A percentile compares a stretch with the other conserved stretches of the same genome.
These are phyloP conservation scores for Crioceris asparagi DNA, from an alignment of 2,888 invertebrate genomes.

Conservation along the genomic window DNA sequence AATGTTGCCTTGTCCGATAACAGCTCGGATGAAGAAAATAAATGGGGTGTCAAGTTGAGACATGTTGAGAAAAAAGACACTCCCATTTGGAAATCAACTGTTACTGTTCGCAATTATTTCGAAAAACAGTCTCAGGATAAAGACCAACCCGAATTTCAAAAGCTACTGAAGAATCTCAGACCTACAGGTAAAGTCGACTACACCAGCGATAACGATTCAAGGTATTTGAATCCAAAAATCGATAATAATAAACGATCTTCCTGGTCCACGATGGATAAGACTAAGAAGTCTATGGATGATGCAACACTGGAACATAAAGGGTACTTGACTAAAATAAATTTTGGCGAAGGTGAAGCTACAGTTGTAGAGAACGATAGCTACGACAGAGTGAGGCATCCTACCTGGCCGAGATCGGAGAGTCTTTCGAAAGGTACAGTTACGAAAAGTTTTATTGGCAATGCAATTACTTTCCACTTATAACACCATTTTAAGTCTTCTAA, in stretches of 20 bases:
- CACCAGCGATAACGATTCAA: slow-evolving; percentile 20
- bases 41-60: slow-evolving; percentile 44
- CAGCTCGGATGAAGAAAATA: slow-evolving; percentile 20
- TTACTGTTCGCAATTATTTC: slow-evolving; percentile 34
- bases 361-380: slow-evolving; percentile 33
- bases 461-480: too few species aligned
- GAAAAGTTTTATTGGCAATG: too few species aligned
- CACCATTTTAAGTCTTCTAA: too few species aligned
- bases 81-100: slow-evolving; percentile 39
- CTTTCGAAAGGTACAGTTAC: too few species aligned
- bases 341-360: slow-evolving; percentile 38
- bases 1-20: background rate
- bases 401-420: slow-evolving; percentile 32
- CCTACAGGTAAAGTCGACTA: slow-evolving; percentile 28
- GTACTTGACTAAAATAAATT: slow-evolving; percentile 50
- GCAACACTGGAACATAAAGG: slow-evolving; percentile 34
- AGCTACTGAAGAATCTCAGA: slow-evolving; percentile 29
- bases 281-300: slow-evolving; percentile 39
- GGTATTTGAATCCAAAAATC: background rate
- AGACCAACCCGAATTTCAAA: slow-evolving; percentile 31
- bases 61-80: slow-evolving; percentile 33
- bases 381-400: slow-evolving; percentile 22
- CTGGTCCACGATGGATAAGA: slow-evolving; percentile 42
- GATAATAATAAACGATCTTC: slow-evolving; percentile 21
- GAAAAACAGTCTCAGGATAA: slow-evolving; percentile 8